Conservation (phyloP, 2,888 invertebrate genomes). For the Papilio demoleus region DNA sequence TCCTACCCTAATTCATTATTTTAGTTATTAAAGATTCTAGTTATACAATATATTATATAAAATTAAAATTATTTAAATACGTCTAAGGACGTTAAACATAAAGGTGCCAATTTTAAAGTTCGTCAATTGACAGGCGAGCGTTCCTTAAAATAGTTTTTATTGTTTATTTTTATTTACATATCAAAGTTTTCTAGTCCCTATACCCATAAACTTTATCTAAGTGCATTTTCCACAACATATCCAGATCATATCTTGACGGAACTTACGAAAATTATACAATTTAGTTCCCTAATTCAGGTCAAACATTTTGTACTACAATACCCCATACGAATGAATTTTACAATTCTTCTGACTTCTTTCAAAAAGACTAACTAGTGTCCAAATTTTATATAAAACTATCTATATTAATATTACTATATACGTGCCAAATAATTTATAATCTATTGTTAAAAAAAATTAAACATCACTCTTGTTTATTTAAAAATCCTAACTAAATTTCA, state of each 20-base stretch:
- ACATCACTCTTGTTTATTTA: constrained; percentile 4
- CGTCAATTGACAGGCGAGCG: constrained; percentile 26
- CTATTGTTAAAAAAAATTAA: constrained; percentile 20
- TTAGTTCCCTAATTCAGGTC: background rate
- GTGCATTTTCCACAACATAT: constrained; percentile 35
- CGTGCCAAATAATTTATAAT: constrained; percentile 36
- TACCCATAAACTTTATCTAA: constrained; percentile 17
- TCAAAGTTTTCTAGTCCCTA: constrained; percentile 45
- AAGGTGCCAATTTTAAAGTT: constrained; percentile 31
- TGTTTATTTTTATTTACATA: constrained; percentile 55
- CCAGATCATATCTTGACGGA: constrained; percentile 62
- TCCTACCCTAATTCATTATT: constrained; percentile 50
- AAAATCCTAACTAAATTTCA: background rate
- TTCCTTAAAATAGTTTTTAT: constrained; percentile 49
- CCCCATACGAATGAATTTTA: background rate
- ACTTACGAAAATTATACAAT: constrained; percentile 23
- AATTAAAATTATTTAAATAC: constrained; percentile 11
- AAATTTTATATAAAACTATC: constrained; percentile 2
- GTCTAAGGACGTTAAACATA: constrained; percentile 15
- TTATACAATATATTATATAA: constrained; percentile 17
- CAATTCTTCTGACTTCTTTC: background rate
- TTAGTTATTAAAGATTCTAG: constrained; percentile 46
- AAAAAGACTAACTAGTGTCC: background rate
- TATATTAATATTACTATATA: constrained; percentile 18
- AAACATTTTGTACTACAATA: background rate